phyloP scores from a whole-genome alignment of 2,113 vertebrate genomes.

The Alosa alosa region DNA sequence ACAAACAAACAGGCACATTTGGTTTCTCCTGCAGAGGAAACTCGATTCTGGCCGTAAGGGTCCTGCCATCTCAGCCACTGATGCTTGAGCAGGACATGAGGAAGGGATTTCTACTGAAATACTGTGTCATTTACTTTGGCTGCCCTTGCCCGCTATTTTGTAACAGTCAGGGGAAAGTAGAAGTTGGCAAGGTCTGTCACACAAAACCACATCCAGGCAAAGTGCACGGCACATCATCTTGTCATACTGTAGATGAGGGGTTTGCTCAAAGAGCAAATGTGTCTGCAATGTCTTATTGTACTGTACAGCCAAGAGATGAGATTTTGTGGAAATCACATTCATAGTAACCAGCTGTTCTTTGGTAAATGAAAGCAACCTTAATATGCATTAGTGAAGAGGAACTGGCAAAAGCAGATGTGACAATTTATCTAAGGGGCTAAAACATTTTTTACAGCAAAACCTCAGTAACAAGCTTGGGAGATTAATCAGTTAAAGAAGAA shows the following conservation, averaged over 20 bases:
- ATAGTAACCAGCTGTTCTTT: background rate
- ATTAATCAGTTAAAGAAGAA: background rate
- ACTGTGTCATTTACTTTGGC: background rate
- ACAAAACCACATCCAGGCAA: background rate
- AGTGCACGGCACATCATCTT: background rate
- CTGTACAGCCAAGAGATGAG: no score
- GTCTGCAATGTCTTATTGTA: background rate
- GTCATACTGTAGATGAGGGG: background rate
- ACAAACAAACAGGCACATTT: background rate
- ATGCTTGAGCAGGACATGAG: background rate
- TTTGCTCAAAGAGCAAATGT: background rate
- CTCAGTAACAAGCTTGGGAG: background rate
- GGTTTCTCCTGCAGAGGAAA: background rate
- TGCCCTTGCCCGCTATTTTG: background rate
- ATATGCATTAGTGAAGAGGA: background rate
- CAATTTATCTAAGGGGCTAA: background rate
- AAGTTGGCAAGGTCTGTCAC: background rate
- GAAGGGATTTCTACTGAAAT: background rate
- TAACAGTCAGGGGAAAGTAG: background rate
- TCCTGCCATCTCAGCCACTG: background rate
- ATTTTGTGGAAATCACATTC: background rate
- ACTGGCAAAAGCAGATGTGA: background rate
- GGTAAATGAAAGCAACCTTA: no score
- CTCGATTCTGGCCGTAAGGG: background rate
- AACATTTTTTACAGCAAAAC: background rate